These are phyloP conservation scores for Sebastolobus altivelis DNA, from an alignment of 2,797 vertebrate genomes.

Conservation along the genomic window DNA sequence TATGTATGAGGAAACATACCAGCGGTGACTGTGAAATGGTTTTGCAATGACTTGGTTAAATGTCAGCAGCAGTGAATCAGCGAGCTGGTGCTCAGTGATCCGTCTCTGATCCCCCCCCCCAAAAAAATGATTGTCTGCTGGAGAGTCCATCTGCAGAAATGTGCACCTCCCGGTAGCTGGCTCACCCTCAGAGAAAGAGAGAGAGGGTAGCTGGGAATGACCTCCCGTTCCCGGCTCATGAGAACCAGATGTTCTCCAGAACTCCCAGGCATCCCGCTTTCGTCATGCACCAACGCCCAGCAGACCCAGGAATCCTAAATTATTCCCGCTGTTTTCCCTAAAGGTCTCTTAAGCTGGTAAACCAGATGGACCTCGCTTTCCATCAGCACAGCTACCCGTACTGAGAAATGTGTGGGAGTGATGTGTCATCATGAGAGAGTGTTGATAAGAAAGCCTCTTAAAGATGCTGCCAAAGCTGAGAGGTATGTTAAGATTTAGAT, in stretches of 20 bases:
- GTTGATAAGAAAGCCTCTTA: background rate
- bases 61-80: constrained; percentile 2
- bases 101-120: background rate
- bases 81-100: background rate
- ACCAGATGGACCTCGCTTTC: constrained; percentile 60
- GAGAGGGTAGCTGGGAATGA: constrained; percentile 56
- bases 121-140: constrained; percentile 4
- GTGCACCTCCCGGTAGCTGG: constrained; percentile 56
- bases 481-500: background rate
- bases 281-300: constrained; percentile 51
- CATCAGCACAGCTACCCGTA: constrained; percentile 10
- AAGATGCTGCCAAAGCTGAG: background rate
- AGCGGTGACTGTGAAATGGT: background rate
- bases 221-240: constrained; percentile 58
- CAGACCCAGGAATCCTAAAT: constrained; percentile 47
- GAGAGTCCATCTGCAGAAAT: constrained; percentile 23
- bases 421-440: background rate
- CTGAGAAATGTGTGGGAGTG: constrained; percentile 49
- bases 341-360: constrained; percentile 30
- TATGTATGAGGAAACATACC: background rate
- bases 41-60: constrained; percentile 1
- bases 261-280: constrained; percentile 66
- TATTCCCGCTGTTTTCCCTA: constrained; percentile 45
- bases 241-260: constrained; percentile 78
- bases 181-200: constrained; percentile 29